Evolutionary conservation across 1,140 invertebrate genomes (phyloP), one percentile per base, ranked within the genome.

Genomic region (Drosophila athabasca): DNA sequence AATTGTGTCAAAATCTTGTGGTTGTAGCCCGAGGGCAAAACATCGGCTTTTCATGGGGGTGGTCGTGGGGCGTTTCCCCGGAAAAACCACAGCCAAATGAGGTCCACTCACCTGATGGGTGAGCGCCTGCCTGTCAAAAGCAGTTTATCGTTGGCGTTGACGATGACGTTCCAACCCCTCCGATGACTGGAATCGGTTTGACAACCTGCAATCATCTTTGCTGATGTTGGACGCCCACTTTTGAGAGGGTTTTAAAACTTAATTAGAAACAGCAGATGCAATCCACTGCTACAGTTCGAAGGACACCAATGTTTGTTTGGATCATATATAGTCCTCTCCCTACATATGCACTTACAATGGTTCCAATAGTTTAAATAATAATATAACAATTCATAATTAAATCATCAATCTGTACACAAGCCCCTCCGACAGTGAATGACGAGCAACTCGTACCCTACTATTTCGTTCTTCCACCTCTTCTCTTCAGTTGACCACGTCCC

Each of bases 1-100:
- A 74, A 84, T 66, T 65, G 78, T 88, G 78, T 82, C 78, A 66
- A 82, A 87, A 78, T 82, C 53, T 60, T 71, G 75, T 44, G 55
- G 50, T 58, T 46, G 24, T 5, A 49, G 59, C 75, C 73, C 55
- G 44, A 44, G 52, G 78, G 82, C 53, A 53, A 58, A 59, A 50
- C 80, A 46, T n/a, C 59, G 62, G 39, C 17, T 46, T 24, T 58
- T 51, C 22, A 17, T 29, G 19, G 55, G 67, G 48, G 61, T 59
- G 43, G 22, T 13, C 15, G 46, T 43, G 55, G 81, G 77, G 62
- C 76, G 69, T 65, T 52, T 54, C 76, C 26, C n/a, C 39, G 15
- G 26, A 54, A 49, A 60, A 76, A 61, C 72, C 71, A 35, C 80
- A 54, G 69, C 58, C 74, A 87, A 85, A 87, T 82, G 81, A 83